Evolutionary conservation across 2,113 vertebrate species (phyloP), one percentile per base, ranked within the genome.

Genomic region (Pandion haliaetus): DNA sequence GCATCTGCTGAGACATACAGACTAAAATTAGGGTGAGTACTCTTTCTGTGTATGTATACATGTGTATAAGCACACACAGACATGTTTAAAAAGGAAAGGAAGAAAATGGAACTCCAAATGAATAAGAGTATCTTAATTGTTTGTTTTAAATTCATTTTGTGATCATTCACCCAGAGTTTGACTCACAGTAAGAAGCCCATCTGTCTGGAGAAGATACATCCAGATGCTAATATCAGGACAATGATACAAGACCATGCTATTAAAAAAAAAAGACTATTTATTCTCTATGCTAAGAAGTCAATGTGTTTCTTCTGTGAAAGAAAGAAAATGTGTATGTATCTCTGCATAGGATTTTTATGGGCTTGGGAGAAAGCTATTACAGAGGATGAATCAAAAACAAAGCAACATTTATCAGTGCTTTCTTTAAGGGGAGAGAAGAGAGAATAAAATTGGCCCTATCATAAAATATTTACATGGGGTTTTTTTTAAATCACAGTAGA

Each of bases 351-450:
- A 82, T 86, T 91, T 81, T 92, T 81, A 36, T 38, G 25, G 74
- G 38, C 57, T 62, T 80, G 29, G 49, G 61, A 85, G 58, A 96
- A 94, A 97, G 82, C 63, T 73, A 70, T 88, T 93, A 91, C 23
- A 93, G 63, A 81, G 34, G n/a, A 86, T 91, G 88, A 83, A 80
- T 81, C 86, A 93, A 94, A 95, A 95, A 63, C 71, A 83, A 86
- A 95, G 71, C 58, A 77, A 45, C 58, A n/a, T 90, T 93, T 93
- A 88, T 66, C 67, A 80, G 65, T n/a, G 55, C 19, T 83, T 96
- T 81, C 86, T 91, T 78, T 70, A 82, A 84, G 31, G 42, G 62
- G 49, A 77, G 8, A 82, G 63, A 91, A 83, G 32, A 36, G 71
- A 88, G 74, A 88, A 77, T 47, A 81, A 96, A 96, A 93, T 69